Evolutionary conservation across 2,888 invertebrate species (phyloP).

Genomic region (Nebria brevicollis): DNA sequence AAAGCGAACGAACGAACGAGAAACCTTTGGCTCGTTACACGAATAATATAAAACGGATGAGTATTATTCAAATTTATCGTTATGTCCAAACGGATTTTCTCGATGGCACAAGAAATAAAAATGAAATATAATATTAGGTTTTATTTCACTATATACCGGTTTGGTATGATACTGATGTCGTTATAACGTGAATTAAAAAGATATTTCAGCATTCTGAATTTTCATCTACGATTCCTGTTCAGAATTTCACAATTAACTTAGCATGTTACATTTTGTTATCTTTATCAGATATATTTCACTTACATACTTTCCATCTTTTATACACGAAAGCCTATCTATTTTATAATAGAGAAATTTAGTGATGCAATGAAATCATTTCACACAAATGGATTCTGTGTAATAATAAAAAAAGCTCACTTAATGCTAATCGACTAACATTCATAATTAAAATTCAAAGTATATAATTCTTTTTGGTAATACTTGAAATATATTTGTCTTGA

Average conservation of each 20-base stretch:
- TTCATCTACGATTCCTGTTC: background rate
- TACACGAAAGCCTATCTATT: no score
- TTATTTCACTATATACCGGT: constrained; percentile 2
- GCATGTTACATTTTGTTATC: background rate
- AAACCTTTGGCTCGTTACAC: constrained; percentile 36
- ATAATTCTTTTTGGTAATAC: no score
- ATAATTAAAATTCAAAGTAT: no score
- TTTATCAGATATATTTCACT: no score
- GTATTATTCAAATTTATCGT: constrained; percentile 40
- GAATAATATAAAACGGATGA: constrained; percentile 41
- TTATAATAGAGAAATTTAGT: no score
- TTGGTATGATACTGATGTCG: background rate
- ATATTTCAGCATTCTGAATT: background rate
- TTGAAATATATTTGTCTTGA: no score
- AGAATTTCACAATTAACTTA: background rate
- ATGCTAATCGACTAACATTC: no score
- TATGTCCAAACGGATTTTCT: constrained; percentile 30
- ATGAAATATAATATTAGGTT: constrained; percentile 39
- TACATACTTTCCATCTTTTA: no score
- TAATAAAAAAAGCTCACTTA: no score
- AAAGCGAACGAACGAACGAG: constrained; percentile 23
- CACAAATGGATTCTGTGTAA: no score
- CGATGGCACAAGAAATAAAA: constrained; percentile 32
- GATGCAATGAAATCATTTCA: no score
- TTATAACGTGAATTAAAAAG: constrained; percentile 2